phyloP scores from a whole-genome alignment of 2,797 vertebrate genomes.

The Dicrostonyx torquatus region DNA sequence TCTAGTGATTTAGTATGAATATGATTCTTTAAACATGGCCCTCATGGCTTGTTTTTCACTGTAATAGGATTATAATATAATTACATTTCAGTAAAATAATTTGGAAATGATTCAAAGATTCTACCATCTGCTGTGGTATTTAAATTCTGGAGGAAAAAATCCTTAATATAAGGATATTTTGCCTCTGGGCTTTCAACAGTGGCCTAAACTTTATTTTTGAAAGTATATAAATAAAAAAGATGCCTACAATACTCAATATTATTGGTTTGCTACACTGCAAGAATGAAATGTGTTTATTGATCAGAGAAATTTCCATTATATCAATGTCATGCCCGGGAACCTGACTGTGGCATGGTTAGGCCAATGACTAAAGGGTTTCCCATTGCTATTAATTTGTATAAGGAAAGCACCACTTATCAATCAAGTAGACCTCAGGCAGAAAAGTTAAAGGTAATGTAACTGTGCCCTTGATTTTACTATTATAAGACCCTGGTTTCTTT shows the following conservation, averaged over 20 bases:
- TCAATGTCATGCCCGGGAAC: not conserved
- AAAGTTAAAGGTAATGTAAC: not conserved
- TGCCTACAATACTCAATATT: not conserved
- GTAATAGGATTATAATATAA: conserved; percentile 72
- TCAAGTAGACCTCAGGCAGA: not conserved
- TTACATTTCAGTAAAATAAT: conserved; percentile 71
- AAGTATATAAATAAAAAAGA: conserved; percentile 27
- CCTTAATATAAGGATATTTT: conserved; percentile 40
- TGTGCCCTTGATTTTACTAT: fast-evolving
- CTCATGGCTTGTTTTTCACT: not conserved
- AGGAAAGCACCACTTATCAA: not conserved
- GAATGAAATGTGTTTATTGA: not conserved
- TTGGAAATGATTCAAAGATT: conserved; percentile 57
- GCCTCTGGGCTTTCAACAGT: conserved; percentile 18
- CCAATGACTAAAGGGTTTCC: fast-evolving
- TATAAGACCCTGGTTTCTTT: not conserved
- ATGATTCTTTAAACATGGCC: conserved; percentile 57
- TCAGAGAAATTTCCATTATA: not conserved
- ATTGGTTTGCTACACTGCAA: not conserved
- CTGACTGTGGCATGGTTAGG: not conserved
- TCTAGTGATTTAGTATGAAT: conserved; percentile 65
- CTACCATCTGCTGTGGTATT: conserved; percentile 74
- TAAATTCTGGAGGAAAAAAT: conserved; percentile 37
- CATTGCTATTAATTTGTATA: not conserved
- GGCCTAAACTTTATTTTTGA: not conserved